phyloP scores from a whole-genome alignment of 2,113 vertebrate genomes.

The Aspidoscelis tigris region DNA sequence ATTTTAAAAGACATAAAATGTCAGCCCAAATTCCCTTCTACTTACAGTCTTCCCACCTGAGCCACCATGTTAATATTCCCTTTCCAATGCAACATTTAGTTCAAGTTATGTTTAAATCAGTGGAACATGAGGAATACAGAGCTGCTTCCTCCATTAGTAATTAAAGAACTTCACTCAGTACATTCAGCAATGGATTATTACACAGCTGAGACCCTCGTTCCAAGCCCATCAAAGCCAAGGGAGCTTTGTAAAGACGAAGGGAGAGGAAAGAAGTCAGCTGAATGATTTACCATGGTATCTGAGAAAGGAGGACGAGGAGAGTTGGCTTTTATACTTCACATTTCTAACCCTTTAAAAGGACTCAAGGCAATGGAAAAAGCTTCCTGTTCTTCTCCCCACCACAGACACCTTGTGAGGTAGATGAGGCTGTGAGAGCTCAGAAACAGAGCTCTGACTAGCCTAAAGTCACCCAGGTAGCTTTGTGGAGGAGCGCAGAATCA shows the following conservation, averaged over 20 bases:
- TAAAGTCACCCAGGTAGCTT: no score
- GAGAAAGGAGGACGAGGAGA: neutral
- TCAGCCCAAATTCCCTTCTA: slow-evolving; percentile 72
- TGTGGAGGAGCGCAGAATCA: no score
- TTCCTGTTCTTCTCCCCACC: no score
- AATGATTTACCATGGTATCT: neutral
- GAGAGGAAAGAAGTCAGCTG: neutral
- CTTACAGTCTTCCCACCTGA: slow-evolving; percentile 23
- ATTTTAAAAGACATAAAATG: slow-evolving; percentile 84
- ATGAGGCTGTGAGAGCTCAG: no score
- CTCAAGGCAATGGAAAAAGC: no score
- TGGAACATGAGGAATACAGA: slow-evolving; percentile 39
- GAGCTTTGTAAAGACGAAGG: neutral
- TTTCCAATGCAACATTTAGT: slow-evolving; percentile 57
- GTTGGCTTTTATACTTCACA: no score
- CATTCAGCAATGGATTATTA: neutral
- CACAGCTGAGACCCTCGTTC: neutral
- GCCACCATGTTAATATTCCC: slow-evolving; percentile 49
- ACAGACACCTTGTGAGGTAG: no score
- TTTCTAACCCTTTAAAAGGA: no score
- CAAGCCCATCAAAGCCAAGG: no score
- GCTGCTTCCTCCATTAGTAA: neutral
- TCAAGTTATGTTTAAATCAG: slow-evolving; percentile 58
- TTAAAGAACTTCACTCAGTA: neutral
- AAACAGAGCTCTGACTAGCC: no score